phyloP scores from a whole-genome alignment of 2,888 invertebrate genomes.

The Hydropsyche betteni region DNA sequence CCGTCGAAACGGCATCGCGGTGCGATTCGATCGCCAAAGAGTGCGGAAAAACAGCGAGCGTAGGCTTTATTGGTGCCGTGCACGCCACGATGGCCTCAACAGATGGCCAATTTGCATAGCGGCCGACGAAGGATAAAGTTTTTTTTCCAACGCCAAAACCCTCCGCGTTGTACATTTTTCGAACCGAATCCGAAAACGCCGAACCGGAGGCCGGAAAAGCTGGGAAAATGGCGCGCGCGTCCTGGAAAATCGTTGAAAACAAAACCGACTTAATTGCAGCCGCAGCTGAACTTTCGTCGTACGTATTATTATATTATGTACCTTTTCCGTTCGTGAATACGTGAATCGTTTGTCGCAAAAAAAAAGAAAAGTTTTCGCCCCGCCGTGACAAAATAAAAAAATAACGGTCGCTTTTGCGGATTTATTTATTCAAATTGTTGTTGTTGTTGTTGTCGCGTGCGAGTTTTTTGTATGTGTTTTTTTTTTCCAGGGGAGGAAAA shows the following conservation, averaged over 20 bases:
- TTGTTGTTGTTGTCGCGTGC: too few relatives aligned
- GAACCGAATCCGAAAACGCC: neutral
- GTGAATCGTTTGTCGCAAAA: too few relatives aligned
- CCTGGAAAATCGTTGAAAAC: constrained; percentile 15
- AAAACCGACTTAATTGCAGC: constrained; percentile 24
- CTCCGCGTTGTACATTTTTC: neutral
- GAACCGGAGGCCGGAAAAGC: neutral
- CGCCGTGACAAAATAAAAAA: too few relatives aligned
- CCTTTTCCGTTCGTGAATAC: neutral
- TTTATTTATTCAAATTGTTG: too few relatives aligned
- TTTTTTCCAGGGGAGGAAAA: too few relatives aligned
- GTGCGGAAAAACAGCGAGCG: constrained; percentile 26
- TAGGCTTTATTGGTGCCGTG: constrained; percentile 20
- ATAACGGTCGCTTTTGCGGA: too few relatives aligned
- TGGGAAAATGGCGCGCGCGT: neutral
- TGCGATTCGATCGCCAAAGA: constrained; percentile 25
- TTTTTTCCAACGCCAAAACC: neutral
- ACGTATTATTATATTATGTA: neutral
- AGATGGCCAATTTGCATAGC: constrained; percentile 31
- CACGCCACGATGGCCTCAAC: constrained; percentile 33
- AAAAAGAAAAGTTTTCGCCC: too few relatives aligned
- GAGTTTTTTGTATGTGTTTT: too few relatives aligned
- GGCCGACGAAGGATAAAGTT: constrained; percentile 15
- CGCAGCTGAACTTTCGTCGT: constrained; percentile 1
- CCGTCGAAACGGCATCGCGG: constrained; percentile 20